phyloP scores from a whole-genome alignment of 2,888 invertebrate species.

The Lapara coniferarum region DNA sequence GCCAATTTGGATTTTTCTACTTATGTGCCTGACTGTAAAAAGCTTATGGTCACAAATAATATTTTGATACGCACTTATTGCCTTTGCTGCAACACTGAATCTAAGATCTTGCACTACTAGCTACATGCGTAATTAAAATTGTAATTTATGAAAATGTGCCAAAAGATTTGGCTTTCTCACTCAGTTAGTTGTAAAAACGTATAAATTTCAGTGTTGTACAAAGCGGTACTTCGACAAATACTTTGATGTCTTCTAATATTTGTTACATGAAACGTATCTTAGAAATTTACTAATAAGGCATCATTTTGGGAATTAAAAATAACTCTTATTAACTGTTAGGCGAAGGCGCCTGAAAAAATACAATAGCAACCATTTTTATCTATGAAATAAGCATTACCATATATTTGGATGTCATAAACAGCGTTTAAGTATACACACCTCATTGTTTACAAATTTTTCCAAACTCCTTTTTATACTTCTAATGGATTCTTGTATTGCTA shows the following conservation, averaged over 20 bases:
- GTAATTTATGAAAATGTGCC: constrained; percentile 73
- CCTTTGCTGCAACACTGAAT: constrained; percentile 17
- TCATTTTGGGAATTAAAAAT: too few relatives aligned
- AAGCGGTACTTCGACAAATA: constrained; percentile 37
- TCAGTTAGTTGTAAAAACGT: constrained; percentile 33
- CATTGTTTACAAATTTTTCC: not conserved
- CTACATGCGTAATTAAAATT: constrained; percentile 34
- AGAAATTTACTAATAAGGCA: too few relatives aligned
- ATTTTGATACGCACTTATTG: not conserved
- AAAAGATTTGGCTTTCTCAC: constrained; percentile 57
- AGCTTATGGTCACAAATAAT: not conserved
- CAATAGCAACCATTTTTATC: too few relatives aligned
- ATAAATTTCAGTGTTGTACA: constrained; percentile 34
- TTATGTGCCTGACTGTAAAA: too few relatives aligned
- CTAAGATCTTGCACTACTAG: not conserved
- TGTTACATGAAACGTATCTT: not conserved
- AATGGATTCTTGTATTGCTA: not conserved
- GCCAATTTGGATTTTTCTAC: too few relatives aligned
- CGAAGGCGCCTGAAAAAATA: too few relatives aligned
- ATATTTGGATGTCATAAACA: not conserved
- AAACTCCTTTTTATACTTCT: constrained; percentile 4
- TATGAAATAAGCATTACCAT: not conserved
- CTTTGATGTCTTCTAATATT: constrained; percentile 20
- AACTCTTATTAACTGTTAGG: too few relatives aligned
- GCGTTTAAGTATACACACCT: too few relatives aligned